Evolutionary conservation across 2,797 vertebrate species (phyloP).

Genomic region (Chaetophractus vellerosus): DNA sequence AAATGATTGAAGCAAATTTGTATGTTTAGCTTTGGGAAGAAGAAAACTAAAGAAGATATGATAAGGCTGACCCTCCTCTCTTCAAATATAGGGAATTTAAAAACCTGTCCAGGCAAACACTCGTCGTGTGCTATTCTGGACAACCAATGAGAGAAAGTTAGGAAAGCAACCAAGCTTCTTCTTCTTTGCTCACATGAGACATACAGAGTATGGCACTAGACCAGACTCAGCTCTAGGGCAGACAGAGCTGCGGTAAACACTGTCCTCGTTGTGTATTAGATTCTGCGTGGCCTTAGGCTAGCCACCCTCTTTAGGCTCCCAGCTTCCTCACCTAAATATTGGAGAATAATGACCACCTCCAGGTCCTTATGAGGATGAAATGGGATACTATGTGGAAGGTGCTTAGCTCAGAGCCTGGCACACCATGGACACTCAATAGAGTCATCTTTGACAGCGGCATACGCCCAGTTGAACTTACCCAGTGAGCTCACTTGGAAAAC

Average conservation of each 20-base stretch:
- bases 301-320: neutral
- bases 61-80: neutral
- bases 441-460: neutral
- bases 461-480: neutral
- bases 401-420: neutral
- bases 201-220: neutral
- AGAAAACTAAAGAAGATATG: neutral
- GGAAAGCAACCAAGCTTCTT: neutral
- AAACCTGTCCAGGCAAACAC: neutral
- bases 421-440: neutral
- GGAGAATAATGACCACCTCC: neutral
- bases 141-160: neutral
- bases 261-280: fast-evolving
- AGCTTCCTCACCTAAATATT: neutral
- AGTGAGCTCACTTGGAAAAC: neutral
- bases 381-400: neutral
- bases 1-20: neutral
- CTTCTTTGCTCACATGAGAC: neutral
- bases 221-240: neutral
- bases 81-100: neutral
- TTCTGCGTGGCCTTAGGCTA: neutral
- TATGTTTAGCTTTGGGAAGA: slow-evolving; percentile 2
- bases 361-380: neutral
- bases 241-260: neutral
- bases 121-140: neutral